Conservation (phyloP, 2,888 invertebrate genomes). For the Branchellion lobata region DNA sequence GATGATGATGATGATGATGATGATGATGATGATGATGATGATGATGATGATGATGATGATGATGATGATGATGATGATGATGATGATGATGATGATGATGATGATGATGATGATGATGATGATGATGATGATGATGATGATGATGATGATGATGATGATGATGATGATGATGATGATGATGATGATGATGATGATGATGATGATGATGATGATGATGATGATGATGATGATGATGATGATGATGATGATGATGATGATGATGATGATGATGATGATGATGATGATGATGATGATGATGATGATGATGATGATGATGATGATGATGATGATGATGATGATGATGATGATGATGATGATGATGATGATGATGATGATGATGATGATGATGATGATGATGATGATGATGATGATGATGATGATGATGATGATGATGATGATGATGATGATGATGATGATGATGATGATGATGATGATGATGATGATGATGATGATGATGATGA, state of each 20-base stretch:
- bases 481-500: constrained; percentile 11
- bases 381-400: constrained; percentile 14
- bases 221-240: not conserved
- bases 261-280: not conserved
- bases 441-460: constrained; percentile 13
- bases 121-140: not conserved
- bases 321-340: not conserved
- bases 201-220: constrained; percentile 13
- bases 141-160: constrained; percentile 14
- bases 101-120: constrained; percentile 13
- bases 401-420: constrained; percentile 6
- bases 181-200: not conserved
- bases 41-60: not conserved
- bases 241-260: constrained; percentile 11
- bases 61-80: constrained; percentile 12
- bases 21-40: not conserved
- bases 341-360: constrained; percentile 13
- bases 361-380: not conserved
- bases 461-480: not conserved
- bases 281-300: not conserved
- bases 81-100: not conserved
- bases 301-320: constrained; percentile 12
- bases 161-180: constrained; percentile 6
- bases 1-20: constrained; percentile 11
- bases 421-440: not conserved